Evolutionary conservation across 1,140 invertebrate species (phyloP).

Genomic region (Fopius arisanus): DNA sequence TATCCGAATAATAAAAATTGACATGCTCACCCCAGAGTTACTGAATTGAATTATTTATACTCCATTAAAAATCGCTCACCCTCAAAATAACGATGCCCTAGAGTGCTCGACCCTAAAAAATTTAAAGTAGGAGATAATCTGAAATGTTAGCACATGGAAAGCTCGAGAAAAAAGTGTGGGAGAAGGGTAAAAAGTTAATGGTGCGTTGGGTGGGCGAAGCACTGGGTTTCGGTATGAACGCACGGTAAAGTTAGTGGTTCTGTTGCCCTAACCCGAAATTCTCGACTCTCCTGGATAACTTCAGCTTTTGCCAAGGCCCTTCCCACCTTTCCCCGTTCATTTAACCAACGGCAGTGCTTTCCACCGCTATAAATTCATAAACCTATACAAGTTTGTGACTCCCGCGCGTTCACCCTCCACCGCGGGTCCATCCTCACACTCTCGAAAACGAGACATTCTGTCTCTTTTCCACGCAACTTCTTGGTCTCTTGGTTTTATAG

Average conservation of each 20-base stretch:
- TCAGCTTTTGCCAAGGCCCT: constrained; percentile 45
- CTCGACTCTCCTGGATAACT: constrained; percentile 46
- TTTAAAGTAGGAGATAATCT: neutral
- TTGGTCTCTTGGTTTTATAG: neutral
- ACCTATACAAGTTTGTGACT: constrained; percentile 57
- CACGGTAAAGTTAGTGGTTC: neutral
- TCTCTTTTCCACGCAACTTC: constrained; percentile 13
- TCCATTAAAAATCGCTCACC: neutral
- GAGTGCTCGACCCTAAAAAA: neutral
- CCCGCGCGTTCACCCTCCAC: constrained; percentile 11
- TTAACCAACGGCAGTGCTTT: constrained; percentile 41
- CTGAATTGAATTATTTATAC: no score
- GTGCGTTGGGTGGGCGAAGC: neutral
- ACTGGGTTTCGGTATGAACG: neutral
- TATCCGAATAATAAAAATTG: no score
- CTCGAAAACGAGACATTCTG: neutral
- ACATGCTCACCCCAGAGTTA: no score
- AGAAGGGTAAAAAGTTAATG: neutral
- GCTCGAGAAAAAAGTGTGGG: neutral
- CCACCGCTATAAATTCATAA: constrained; percentile 64
- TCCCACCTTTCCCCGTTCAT: constrained; percentile 37
- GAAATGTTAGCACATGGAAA: neutral
- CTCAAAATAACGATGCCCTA: neutral
- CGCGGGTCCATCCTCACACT: neutral
- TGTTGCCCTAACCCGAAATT: constrained; percentile 7